Base-by-base conservation (phyloP, 2,888 invertebrate species). In the Zygogramma bicolorata region DNA sequence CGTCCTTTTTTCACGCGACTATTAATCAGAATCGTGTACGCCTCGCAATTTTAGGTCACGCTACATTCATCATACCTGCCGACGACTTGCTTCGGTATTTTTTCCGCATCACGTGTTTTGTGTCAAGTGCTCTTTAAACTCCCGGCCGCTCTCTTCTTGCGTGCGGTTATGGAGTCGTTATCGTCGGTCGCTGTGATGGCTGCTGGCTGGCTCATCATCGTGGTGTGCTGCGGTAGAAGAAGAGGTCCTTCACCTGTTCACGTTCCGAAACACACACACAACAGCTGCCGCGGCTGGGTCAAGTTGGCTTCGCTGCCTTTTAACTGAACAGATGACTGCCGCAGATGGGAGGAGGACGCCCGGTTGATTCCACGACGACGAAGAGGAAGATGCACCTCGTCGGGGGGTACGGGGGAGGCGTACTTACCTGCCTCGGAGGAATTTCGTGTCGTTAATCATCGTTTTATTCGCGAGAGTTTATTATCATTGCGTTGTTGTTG, bases 241-340 rank as follows among this genome's bases (percentile, higher is more conserved):
- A 46, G 53, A 53, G 53, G 53, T 53, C 53, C 25, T 53, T 53
- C 53, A 53, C 53, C 53, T 53, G 53, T 53, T 53, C 53, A n/a
- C n/a, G 53, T 27, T 27, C 53, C 25, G 27, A 22, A 22, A 53
- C 53, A 18, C 42, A 13, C n/a, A 42, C 42, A 18, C 6, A 15
- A 25, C 13, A 42, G 20, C 42, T 40, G 59, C 72, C 62, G 68
- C 73, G 60, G 68, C 69, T 62, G 60, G 25, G 18, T 72, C 72
- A 65, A 60, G 60, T 68, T 68, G 60, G 53, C 68, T 73, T 69
- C 22, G 63, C 5, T 69, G 73, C 69, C 72, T 72, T 72, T 72
- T 70, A 69, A 69, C 69, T 61, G 25, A 69, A 69, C 63, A 69
- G 69, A 69, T 69, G 69, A 69, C 65, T 67, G 57, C 38, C 38